phyloP scores from a whole-genome alignment of 2,797 vertebrate species.

The Diceros bicornis region DNA sequence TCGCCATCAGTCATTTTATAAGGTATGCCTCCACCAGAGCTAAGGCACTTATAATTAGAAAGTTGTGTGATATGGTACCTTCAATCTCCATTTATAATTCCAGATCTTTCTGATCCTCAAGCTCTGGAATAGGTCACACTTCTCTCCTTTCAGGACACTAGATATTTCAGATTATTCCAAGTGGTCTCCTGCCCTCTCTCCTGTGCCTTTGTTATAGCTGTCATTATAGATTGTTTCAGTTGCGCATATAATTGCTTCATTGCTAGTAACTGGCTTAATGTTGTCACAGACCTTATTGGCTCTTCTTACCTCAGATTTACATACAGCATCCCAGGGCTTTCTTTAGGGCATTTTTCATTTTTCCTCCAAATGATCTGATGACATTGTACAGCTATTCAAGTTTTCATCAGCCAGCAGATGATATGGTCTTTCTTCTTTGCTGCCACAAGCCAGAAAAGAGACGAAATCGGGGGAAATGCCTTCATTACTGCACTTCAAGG shows the following conservation, averaged over 20 bases:
- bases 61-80: slow-evolving; percentile 40
- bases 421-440: slow-evolving; percentile 78
- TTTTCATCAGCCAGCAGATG: slow-evolving; percentile 75
- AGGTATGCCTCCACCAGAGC: slow-evolving; percentile 52
- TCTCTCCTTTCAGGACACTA: slow-evolving; percentile 50
- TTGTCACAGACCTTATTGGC: slow-evolving; percentile 74
- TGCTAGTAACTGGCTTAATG: slow-evolving; percentile 74
- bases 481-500: slow-evolving; percentile 79
- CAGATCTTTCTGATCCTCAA: slow-evolving; percentile 60
- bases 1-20: slow-evolving; percentile 61
- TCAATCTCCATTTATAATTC: slow-evolving; percentile 37
- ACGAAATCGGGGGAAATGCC: slow-evolving; percentile 25
- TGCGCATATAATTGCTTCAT: slow-evolving; percentile 75
- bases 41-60: slow-evolving; percentile 63
- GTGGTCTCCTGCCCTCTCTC: slow-evolving; percentile 47
- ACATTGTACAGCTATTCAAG: slow-evolving; percentile 71
- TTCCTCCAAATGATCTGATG: slow-evolving; percentile 80
- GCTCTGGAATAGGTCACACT: slow-evolving; percentile 60
- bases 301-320: slow-evolving; percentile 80
- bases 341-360: slow-evolving; percentile 79
- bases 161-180: slow-evolving; percentile 63
- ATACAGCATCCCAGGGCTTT: slow-evolving; percentile 80
- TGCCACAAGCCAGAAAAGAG: slow-evolving; percentile 75
- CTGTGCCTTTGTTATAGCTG: slow-evolving; percentile 72
- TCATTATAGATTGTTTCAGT: slow-evolving; percentile 73